These are phyloP conservation scores for Dendrolimus houi DNA, from an alignment of 2,888 invertebrate species.

Conservation along the genomic window DNA sequence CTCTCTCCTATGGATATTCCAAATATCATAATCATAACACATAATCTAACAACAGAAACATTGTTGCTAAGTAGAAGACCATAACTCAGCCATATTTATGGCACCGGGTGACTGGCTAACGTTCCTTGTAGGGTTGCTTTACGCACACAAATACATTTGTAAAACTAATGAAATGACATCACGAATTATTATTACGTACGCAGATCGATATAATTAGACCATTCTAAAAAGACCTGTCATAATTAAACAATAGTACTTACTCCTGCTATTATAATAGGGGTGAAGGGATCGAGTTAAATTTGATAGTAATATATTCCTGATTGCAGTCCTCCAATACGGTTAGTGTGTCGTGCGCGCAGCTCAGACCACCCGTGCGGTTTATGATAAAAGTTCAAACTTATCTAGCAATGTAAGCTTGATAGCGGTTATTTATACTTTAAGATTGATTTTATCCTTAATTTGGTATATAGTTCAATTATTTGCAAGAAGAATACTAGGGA, in stretches of 20 bases:
- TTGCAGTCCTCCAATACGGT: slow-evolving; percentile 22
- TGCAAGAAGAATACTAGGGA: too few species aligned
- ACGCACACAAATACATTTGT: slow-evolving; percentile 39
- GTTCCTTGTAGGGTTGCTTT: slow-evolving; percentile 13
- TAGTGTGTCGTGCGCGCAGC: slow-evolving; percentile 41
- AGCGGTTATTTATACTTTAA: slow-evolving; percentile 14
- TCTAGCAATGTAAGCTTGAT: slow-evolving; percentile 33
- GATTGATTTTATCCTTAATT: slow-evolving; percentile 10
- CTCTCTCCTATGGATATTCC: too few species aligned
- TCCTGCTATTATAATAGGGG: slow-evolving; percentile 20
- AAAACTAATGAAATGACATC: slow-evolving; percentile 44
- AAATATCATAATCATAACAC: too few species aligned
- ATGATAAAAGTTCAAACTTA: slow-evolving; percentile 39
- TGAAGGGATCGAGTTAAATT: slow-evolving; percentile 27
- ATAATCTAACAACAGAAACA: not conserved
- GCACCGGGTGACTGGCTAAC: not conserved
- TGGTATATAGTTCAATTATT: slow-evolving; percentile 12
- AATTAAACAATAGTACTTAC: slow-evolving; percentile 21
- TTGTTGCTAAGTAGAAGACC: not conserved
- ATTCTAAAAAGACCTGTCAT: slow-evolving; percentile 31
- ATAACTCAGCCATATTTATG: not conserved
- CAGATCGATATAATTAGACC: slow-evolving; percentile 42
- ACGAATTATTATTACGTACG: slow-evolving; percentile 46
- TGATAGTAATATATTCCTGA: slow-evolving; percentile 20
- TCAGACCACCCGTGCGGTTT: slow-evolving; percentile 51